These are phyloP conservation scores for Saccostrea echinata DNA, from an alignment of 1,140 invertebrate genomes.

Conservation along the genomic window DNA sequence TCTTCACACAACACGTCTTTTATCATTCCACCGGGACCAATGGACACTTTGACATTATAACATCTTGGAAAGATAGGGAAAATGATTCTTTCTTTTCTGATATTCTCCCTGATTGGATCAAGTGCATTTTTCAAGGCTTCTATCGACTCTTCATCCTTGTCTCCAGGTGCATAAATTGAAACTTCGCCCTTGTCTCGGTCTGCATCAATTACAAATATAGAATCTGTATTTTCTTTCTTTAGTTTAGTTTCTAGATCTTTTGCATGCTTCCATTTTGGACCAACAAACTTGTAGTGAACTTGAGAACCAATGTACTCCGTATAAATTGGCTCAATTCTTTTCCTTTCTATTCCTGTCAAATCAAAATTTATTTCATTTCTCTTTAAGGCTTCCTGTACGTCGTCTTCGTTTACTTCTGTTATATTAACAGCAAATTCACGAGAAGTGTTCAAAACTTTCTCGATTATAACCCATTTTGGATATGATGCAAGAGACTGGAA, in stretches of 20 bases:
- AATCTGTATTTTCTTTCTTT: constrained; percentile 32
- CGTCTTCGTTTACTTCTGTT: constrained; percentile 64
- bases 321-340: constrained; percentile 55
- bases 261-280: constrained; percentile 61
- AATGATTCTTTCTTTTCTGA: constrained; percentile 55
- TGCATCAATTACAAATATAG: constrained; percentile 65
- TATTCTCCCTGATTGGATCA: constrained; percentile 33
- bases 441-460: constrained; percentile 68
- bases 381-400: constrained; percentile 57
- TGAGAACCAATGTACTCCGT: constrained; percentile 61
- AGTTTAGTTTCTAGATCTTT: constrained; percentile 59
- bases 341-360: constrained; percentile 48
- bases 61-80: constrained; percentile 42
- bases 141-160: constrained; percentile 3
- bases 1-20: constrained; percentile 57
- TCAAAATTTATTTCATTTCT: constrained; percentile 57
- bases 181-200: constrained; percentile 62
- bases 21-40: constrained; percentile 55
- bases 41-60: constrained; percentile 46
- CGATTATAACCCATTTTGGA: constrained; percentile 71
- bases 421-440: constrained; percentile 71
- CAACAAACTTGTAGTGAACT: constrained; percentile 65
- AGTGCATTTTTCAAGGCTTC: constrained; percentile 41
- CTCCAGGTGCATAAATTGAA: constrained; percentile 54
- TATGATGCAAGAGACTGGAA: constrained; percentile 59